These are phyloP conservation scores for Bursaphelenchus mucronatus DNA, from an alignment of 1,140 invertebrate genomes.

Conservation along the genomic window DNA sequence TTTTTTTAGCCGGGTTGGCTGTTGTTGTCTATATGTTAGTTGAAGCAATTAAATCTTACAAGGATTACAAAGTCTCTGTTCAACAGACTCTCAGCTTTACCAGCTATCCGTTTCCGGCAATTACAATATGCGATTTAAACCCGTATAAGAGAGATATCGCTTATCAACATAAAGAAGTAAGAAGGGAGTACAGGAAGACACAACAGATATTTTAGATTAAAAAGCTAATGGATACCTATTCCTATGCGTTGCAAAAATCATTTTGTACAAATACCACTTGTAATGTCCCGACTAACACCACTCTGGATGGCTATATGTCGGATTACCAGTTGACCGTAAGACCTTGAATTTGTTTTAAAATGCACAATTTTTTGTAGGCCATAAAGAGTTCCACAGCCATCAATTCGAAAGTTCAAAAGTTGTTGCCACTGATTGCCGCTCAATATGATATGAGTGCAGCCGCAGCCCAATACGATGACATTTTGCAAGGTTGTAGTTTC, in stretches of 20 bases:
- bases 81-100: not conserved
- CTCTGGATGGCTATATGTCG: conserved; percentile 18
- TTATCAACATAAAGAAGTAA: conserved; percentile 22
- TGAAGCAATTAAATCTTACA: conserved; percentile 29
- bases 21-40: conserved; percentile 31
- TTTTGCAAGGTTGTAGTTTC: conserved; percentile 36
- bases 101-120: conserved; percentile 26
- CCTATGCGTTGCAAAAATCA: conserved; percentile 23
- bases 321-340: conserved; percentile 9
- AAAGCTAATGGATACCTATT: conserved; percentile 30
- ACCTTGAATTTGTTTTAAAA: not conserved
- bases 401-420: conserved; percentile 20
- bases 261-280: conserved; percentile 9
- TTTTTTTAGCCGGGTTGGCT: conserved; percentile 24
- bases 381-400: conserved; percentile 27
- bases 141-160: conserved; percentile 22
- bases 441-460: conserved; percentile 11
- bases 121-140: conserved; percentile 42
- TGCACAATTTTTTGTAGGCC: not conserved
- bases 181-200: not conserved
- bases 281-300: conserved; percentile 16
- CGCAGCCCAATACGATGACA: conserved; percentile 16
- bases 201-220: conserved; percentile 24
- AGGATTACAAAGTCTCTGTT: conserved; percentile 29
- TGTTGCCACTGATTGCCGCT: conserved; percentile 25